These are phyloP conservation scores for Laticauda laticaudata DNA, from an alignment of 2,113 vertebrate species.

Conservation along the genomic window DNA sequence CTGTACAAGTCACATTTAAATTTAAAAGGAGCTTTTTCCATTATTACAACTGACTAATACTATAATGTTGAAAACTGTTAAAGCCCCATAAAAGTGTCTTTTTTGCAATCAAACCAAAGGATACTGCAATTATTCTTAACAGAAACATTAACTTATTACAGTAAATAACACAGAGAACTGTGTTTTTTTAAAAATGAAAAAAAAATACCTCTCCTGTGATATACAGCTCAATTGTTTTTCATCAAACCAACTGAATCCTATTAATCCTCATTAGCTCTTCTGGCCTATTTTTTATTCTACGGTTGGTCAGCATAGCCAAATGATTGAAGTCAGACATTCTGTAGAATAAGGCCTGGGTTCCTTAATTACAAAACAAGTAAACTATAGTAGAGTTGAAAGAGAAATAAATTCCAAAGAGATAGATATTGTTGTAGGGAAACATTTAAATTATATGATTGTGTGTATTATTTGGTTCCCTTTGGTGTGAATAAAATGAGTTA, in stretches of 20 bases:
- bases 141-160: background rate
- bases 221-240: background rate
- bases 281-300: background rate
- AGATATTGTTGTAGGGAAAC: conserved; percentile 32
- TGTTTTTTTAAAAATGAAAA: background rate
- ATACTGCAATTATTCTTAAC: background rate
- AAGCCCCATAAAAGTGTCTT: background rate
- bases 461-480: conserved; percentile 35
- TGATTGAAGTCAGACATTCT: conserved; percentile 2
- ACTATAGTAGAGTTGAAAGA: background rate
- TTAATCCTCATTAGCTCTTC: conserved; percentile 6
- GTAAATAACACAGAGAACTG: background rate
- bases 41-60: background rate
- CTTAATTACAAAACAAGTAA: conserved; percentile 39
- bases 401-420: conserved; percentile 18
- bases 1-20: background rate
- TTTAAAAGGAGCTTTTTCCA: background rate
- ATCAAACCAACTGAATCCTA: background rate
- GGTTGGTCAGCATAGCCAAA: background rate
- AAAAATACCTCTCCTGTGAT: background rate
- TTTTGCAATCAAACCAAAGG: background rate
- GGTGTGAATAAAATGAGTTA: conserved; percentile 25
- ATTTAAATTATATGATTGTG: conserved; percentile 30
- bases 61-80: background rate
- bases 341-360: background rate